These are phyloP conservation scores for Cheilinus undulatus DNA, from an alignment of 2,113 vertebrate species.

Conservation along the genomic window DNA sequence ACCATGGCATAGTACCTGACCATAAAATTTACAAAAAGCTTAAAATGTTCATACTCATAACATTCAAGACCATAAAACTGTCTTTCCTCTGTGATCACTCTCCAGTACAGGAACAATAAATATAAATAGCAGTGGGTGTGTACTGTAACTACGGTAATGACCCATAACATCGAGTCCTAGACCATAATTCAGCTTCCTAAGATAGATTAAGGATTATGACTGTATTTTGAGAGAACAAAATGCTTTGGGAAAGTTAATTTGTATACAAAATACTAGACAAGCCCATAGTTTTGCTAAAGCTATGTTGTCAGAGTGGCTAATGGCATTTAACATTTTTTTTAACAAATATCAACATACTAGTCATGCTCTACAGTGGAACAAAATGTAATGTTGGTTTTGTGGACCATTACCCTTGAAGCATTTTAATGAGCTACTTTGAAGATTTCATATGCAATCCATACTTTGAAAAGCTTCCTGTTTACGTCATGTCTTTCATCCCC, in stretches of 20 bases:
- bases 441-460: neutral
- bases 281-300: neutral
- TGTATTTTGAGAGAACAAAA: neutral
- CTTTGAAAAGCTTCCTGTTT: neutral
- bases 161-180: conserved; percentile 1
- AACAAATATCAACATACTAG: neutral
- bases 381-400: neutral
- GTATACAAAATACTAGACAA: neutral
- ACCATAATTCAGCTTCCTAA: neutral
- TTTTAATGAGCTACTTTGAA: neutral
- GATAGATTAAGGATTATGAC: neutral
- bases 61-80: conserved; percentile 7
- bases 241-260: too few relatives aligned
- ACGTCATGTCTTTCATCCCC: too few relatives aligned
- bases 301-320: neutral
- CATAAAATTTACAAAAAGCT: conserved; percentile 24
- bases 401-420: neutral
- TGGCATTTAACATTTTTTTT: neutral
- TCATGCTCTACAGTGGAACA: neutral
- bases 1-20: conserved; percentile 3
- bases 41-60: neutral
- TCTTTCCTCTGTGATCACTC: neutral
- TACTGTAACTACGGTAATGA: conserved; percentile 8
- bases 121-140: conserved; percentile 15
- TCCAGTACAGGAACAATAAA: neutral